These are phyloP conservation scores for Lagopus leucura DNA, from an alignment of 2,113 vertebrate genomes.

Conservation along the genomic window DNA sequence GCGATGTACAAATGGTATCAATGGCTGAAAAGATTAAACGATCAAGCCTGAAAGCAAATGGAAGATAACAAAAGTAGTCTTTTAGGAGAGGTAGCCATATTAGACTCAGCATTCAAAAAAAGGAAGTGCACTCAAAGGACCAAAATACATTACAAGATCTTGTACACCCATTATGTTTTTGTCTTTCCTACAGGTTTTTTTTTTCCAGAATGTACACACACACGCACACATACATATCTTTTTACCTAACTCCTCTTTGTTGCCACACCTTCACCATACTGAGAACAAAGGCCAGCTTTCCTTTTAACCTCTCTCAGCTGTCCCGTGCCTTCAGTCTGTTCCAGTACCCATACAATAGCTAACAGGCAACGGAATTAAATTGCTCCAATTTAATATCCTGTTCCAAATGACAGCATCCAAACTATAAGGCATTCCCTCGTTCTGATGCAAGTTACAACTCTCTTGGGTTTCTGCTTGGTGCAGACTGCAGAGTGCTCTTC, in stretches of 20 bases:
- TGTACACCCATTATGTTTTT: slow-evolving; percentile 33
- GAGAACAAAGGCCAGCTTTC: slow-evolving; percentile 15
- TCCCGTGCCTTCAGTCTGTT: slow-evolving; percentile 38
- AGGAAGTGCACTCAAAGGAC: slow-evolving; percentile 69
- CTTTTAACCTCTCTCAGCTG: neutral
- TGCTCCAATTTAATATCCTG: slow-evolving; percentile 51
- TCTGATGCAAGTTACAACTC: slow-evolving; percentile 16
- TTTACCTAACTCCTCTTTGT: neutral
- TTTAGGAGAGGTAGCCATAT: slow-evolving; percentile 81
- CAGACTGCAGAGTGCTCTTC: slow-evolving; percentile 57
- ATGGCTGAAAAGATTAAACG: slow-evolving; percentile 39
- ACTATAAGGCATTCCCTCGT: slow-evolving; percentile 23
- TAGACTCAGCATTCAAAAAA: slow-evolving; percentile 70
- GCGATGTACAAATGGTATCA: slow-evolving; percentile 59
- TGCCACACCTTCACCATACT: neutral
- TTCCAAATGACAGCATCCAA: slow-evolving; percentile 43
- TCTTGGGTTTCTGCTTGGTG: slow-evolving; percentile 43
- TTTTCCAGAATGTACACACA: neutral
- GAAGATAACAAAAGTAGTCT: slow-evolving; percentile 74
- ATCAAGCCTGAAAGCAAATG: slow-evolving; percentile 64
- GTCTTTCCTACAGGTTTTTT: slow-evolving; percentile 12
- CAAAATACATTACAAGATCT: slow-evolving; percentile 37
- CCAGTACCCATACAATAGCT: slow-evolving; percentile 58
- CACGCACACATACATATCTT: neutral
- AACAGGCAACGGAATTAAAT: slow-evolving; percentile 65